phyloP scores from a whole-genome alignment of 2,113 vertebrate species.

The Artemisiospiza belli region DNA sequence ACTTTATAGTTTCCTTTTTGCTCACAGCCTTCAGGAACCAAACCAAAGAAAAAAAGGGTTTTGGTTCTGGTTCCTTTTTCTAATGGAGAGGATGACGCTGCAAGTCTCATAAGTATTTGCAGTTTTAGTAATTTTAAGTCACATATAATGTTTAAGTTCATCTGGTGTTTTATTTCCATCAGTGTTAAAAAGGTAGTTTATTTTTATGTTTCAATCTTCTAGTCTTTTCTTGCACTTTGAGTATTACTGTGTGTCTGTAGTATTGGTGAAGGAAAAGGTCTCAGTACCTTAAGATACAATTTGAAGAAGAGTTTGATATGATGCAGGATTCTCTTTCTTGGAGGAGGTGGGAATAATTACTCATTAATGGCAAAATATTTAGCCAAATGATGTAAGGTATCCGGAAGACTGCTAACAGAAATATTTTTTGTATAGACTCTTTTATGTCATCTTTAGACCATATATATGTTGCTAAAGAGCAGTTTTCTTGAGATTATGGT shows the following conservation, averaged over 20 bases:
- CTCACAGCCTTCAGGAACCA: background rate
- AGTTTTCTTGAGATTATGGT: background rate
- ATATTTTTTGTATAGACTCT: background rate
- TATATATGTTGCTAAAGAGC: background rate
- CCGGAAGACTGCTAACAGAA: background rate
- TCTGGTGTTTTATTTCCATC: background rate
- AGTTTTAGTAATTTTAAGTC: slow-evolving; percentile 75
- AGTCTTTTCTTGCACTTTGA: background rate
- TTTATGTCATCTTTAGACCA: background rate
- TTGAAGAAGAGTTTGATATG: background rate
- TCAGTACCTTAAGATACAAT: background rate
- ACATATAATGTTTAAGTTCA: background rate
- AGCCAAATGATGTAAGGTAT: background rate
- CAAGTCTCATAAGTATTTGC: slow-evolving; percentile 69
- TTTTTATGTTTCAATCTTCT: background rate
- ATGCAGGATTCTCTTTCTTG: background rate
- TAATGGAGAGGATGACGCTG: slow-evolving; percentile 76
- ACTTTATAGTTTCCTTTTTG: background rate
- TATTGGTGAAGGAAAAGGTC: background rate
- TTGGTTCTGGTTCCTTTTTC: slow-evolving; percentile 54
- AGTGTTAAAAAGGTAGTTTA: background rate
- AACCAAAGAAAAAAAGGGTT: background rate
- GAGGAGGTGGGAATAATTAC: background rate
- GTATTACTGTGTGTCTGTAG: background rate
- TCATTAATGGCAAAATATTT: background rate